Evolutionary conservation across 2,113 vertebrate species (phyloP).

Genomic region (Clinocottus analis): DNA sequence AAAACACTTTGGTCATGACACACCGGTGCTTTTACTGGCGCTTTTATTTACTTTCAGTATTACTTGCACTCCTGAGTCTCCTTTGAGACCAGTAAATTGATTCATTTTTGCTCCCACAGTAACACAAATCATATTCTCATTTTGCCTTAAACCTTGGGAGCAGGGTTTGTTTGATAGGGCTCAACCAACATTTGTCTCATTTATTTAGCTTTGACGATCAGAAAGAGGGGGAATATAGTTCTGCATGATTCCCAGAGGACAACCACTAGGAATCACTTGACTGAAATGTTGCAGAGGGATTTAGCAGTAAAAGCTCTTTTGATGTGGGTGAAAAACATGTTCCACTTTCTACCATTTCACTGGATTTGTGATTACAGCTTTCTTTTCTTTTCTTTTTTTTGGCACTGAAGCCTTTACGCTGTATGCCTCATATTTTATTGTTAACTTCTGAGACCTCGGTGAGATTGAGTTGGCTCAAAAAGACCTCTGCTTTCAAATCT

Average conservation of each 20-base stretch:
- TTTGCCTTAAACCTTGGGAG: constrained; percentile 34
- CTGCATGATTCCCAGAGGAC: constrained; percentile 46
- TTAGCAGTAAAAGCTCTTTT: constrained; percentile 55
- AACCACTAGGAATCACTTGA: constrained; percentile 51
- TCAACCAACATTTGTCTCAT: constrained; percentile 55
- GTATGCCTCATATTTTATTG: constrained; percentile 61
- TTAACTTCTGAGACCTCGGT: constrained; percentile 71
- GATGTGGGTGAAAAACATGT: constrained; percentile 67
- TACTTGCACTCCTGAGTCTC: background rate
- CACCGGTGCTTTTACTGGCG: no score
- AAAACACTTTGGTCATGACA: background rate
- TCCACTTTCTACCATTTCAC: constrained; percentile 62
- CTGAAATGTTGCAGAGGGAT: constrained; percentile 58
- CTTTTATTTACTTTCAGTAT: background rate
- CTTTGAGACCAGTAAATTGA: background rate
- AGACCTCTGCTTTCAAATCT: constrained; percentile 71
- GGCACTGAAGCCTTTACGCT: constrained; percentile 58
- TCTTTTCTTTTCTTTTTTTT: constrained; percentile 11
- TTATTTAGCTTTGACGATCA: constrained; percentile 61
- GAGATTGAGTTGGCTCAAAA: constrained; percentile 77
- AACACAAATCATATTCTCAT: constrained; percentile 23
- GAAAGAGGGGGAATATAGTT: constrained; percentile 31
- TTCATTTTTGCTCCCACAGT: background rate
- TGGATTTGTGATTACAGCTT: constrained; percentile 60
- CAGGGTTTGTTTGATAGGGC: constrained; percentile 49